These are phyloP conservation scores for Cathartes aura DNA, from an alignment of 2,113 vertebrate species.

Conservation along the genomic window DNA sequence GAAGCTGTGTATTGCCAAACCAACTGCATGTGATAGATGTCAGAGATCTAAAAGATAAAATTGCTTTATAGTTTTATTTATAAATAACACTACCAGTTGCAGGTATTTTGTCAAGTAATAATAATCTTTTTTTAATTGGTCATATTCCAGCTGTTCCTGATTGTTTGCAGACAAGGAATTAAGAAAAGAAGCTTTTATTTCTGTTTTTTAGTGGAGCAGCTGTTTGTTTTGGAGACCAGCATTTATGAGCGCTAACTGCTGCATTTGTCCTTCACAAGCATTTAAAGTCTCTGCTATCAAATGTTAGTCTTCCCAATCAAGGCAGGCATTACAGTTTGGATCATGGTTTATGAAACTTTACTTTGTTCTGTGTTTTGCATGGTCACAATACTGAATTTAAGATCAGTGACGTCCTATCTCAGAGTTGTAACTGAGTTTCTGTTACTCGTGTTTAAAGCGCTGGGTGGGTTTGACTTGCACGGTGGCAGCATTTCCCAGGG, in stretches of 20 bases:
- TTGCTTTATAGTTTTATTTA: background rate
- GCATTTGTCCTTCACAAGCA: background rate
- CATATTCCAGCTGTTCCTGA: background rate
- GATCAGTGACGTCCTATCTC: background rate
- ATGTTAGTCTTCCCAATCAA: background rate
- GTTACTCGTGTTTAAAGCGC: background rate
- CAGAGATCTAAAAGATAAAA: background rate
- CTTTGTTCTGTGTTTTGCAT: background rate
- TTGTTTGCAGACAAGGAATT: background rate
- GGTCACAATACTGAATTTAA: background rate
- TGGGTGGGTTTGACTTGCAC: background rate
- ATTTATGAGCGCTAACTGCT: background rate
- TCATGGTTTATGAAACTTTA: background rate
- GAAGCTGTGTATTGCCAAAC: background rate
- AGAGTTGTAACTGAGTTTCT: background rate
- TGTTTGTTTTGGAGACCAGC: background rate
- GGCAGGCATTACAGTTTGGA: background rate
- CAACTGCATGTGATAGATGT: background rate
- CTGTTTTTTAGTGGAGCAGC: background rate
- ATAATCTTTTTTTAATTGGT: background rate
- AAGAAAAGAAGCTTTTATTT: background rate
- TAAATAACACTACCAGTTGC: background rate
- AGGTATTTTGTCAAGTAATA: background rate
- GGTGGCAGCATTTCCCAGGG: accelerated
- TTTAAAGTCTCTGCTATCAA: background rate